Evolutionary conservation across 64 coral and sea anemone species (phyloP).

Genomic region (Cladopsammia gracilis): DNA sequence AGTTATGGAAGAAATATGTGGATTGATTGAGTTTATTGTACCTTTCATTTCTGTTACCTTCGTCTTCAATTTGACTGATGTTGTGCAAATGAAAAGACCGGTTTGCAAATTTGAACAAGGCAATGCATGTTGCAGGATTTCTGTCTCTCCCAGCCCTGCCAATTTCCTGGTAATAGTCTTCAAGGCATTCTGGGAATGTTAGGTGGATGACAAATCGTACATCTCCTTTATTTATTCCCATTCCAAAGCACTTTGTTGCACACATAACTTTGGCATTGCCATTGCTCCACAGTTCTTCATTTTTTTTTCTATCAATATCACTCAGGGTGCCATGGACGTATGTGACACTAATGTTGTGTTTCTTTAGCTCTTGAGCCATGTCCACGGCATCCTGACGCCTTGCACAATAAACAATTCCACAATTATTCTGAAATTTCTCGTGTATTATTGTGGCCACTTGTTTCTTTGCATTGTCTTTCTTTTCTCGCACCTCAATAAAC

Average conservation of each 20-base stretch:
- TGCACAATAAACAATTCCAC: slow-evolving; percentile 57
- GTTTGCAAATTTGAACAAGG: slow-evolving; percentile 28
- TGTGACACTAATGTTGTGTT: slow-evolving; percentile 7
- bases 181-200: slow-evolving; percentile 45
- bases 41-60: slow-evolving; percentile 2
- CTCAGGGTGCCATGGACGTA: slow-evolving; percentile 28
- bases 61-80: slow-evolving; percentile 2
- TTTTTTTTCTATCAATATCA: slow-evolving; percentile 7
- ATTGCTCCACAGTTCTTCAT: background rate
- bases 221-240: slow-evolving; percentile 64
- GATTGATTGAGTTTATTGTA: slow-evolving; percentile 26
- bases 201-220: slow-evolving; percentile 55
- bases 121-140: slow-evolving; percentile 13
- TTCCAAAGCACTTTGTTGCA: slow-evolving; percentile 52
- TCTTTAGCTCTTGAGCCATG: too few relatives aligned
- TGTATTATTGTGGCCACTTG: slow-evolving; percentile 4
- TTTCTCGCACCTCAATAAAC: background rate
- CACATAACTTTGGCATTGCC: slow-evolving; percentile 48
- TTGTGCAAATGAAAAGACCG: slow-evolving; percentile 37
- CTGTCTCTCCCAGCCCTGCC: slow-evolving; percentile 13
- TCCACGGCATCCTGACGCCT: slow-evolving; percentile 6
- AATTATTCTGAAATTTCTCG: background rate
- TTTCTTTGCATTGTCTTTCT: background rate
- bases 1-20: background rate
- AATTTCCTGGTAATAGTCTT: slow-evolving; percentile 35